A percentile compares a stretch with the other conserved stretches of the same genome.
Conservation (phyloP, 2,888 invertebrate genomes). For the Stictocephala bisonia region DNA sequence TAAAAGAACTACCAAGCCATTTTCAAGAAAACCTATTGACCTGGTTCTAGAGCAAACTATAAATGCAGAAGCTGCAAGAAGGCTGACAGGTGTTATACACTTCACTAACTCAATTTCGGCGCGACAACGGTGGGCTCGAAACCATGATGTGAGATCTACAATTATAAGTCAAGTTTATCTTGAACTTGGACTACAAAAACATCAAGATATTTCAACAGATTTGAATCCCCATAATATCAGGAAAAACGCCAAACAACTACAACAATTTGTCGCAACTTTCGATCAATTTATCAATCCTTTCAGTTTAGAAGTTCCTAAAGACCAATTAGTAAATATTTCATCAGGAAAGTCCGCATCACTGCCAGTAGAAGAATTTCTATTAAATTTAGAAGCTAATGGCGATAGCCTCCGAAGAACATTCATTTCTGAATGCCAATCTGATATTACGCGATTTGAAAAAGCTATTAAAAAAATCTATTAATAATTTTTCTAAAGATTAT, state of each 20-base stretch:
- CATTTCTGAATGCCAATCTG: neutral
- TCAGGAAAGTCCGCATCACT: constrained; percentile 61
- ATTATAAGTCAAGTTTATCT: constrained; percentile 57
- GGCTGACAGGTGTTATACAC: constrained; percentile 58
- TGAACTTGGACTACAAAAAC: constrained; percentile 49
- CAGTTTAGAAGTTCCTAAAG: constrained; percentile 53
- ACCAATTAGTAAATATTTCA: constrained; percentile 59
- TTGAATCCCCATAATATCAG: neutral
- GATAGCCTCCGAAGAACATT: neutral
- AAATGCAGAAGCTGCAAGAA: constrained; percentile 61
- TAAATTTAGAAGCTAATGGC: constrained; percentile 55
- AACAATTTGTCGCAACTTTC: constrained; percentile 51
- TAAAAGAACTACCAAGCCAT: constrained; percentile 61
- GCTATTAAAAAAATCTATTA: neutral
- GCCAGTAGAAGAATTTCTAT: constrained; percentile 59
- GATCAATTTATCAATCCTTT: constrained; percentile 57
- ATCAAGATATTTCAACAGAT: constrained; percentile 4
- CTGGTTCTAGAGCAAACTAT: constrained; percentile 62
- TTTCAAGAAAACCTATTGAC: constrained; percentile 61
- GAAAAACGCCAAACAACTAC: neutral
- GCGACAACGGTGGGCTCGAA: constrained; percentile 58
- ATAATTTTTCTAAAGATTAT: neutral
- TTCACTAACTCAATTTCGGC: constrained; percentile 60
- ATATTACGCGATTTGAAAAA: neutral
- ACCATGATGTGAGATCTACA: constrained; percentile 55